Conservation (phyloP, 2,888 invertebrate species). For the Coecobrya sp. region DNA sequence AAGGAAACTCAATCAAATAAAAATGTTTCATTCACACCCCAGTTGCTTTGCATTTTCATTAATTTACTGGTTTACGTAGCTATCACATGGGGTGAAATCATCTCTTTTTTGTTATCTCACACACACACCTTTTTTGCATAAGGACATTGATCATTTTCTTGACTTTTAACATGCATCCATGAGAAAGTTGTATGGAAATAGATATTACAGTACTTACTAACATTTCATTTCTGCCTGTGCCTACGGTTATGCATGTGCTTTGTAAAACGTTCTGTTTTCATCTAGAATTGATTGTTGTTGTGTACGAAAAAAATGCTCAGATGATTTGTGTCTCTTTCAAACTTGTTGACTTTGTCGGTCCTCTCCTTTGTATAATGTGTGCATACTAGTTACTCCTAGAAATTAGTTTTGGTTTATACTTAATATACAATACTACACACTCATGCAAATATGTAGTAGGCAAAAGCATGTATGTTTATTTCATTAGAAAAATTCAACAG, state of each 20-base stretch:
- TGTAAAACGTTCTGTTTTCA: slow-evolving; percentile 6
- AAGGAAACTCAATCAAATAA: slow-evolving; percentile 77
- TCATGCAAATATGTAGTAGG: neutral
- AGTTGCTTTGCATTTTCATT: slow-evolving; percentile 78
- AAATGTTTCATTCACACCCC: slow-evolving; percentile 81
- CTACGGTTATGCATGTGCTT: slow-evolving; percentile 6
- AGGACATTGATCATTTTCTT: slow-evolving; percentile 77
- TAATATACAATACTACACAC: neutral
- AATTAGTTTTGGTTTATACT: slow-evolving; percentile 74
- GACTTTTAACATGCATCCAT: slow-evolving; percentile 62
- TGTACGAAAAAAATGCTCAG: slow-evolving; percentile 11
- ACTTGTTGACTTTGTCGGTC: slow-evolving; percentile 82
- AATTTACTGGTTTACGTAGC: slow-evolving; percentile 56
- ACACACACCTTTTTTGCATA: slow-evolving; percentile 77
- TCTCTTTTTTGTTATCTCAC: slow-evolving; percentile 12
- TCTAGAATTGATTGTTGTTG: slow-evolving; percentile 26
- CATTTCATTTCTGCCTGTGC: neutral
- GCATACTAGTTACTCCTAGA: slow-evolving; percentile 63
- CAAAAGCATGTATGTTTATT: slow-evolving; percentile 58
- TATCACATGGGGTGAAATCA: neutral
- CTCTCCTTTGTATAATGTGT: slow-evolving; percentile 61
- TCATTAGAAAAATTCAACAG: slow-evolving; percentile 55
- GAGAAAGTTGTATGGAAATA: slow-evolving; percentile 43
- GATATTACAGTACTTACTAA: neutral
- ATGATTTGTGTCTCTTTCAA: slow-evolving; percentile 82